A percentile compares a stretch with the other conserved stretches of the same genome.
Evolutionary conservation across 2,113 vertebrate species (phyloP).

Genomic region (Periophthalmus modestus): DNA sequence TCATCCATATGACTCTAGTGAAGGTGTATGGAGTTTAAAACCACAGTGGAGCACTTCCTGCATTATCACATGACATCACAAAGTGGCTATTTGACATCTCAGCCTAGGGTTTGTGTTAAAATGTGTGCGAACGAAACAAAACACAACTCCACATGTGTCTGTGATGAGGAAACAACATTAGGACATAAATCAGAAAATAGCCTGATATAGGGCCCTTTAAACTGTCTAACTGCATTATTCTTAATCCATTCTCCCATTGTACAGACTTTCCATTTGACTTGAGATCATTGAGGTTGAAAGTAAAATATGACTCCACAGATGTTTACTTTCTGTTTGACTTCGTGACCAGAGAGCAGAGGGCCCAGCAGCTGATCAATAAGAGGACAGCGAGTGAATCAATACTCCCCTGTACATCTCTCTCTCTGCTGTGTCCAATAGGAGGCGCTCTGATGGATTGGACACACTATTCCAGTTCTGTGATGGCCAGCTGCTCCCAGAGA

Average conservation of each 20-base stretch:
- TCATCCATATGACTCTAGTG: too few relatives aligned
- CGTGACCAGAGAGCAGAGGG: constrained; percentile 32
- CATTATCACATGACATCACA: too few relatives aligned
- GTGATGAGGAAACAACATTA: too few relatives aligned
- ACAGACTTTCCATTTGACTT: not conserved
- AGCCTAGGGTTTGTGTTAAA: too few relatives aligned
- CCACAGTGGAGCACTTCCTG: too few relatives aligned
- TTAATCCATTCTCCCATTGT: not conserved
- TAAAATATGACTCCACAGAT: not conserved
- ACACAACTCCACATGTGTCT: too few relatives aligned
- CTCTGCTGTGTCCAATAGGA: constrained; percentile 14
- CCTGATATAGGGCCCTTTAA: too few relatives aligned
- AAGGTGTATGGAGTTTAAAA: too few relatives aligned
- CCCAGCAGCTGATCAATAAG: constrained; percentile 33
- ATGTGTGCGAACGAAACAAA: too few relatives aligned
- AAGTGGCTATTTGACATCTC: too few relatives aligned
- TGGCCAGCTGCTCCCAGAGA: constrained; percentile 57
- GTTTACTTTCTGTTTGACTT: constrained; percentile 4
- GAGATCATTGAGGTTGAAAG: not conserved
- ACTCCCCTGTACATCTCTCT: not conserved
- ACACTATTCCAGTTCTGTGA: constrained; percentile 14
- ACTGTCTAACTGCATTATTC: too few relatives aligned
- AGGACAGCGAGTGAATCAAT: constrained; percentile 29
- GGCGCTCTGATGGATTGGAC: constrained; percentile 61
- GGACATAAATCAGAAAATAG: too few relatives aligned